Base-by-base conservation (phyloP, 2,797 vertebrate genomes). In the Gastrophryne carolinensis region DNA sequence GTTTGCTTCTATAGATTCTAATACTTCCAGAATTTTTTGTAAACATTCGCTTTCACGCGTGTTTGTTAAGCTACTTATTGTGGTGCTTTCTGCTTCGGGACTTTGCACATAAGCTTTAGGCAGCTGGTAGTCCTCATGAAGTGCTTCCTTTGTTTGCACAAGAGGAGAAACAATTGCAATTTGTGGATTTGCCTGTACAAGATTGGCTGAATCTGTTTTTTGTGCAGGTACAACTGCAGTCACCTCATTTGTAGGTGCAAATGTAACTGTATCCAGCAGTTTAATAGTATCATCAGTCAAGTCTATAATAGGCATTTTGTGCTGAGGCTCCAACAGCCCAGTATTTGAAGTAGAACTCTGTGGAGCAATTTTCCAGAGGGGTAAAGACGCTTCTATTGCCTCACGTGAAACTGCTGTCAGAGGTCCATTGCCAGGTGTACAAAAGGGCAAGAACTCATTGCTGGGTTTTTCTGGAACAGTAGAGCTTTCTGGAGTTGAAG, bases 151-250 rank as follows among this genome's bases (percentile, higher is more conserved):
- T 34, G 84, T 82, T 68, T 90, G 85, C 19, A 92, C 82, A 77
- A 92, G 83, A 2, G 91, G 91, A 23, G 88, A 86, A 11, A 92
- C 91, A 47, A 92, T 81, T 35, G 90, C 91, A 79, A 92, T 80
- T 47, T 91, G 91, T 35, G 84, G 90, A 60, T 92, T 92, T 19
- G 78, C 27, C 21, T 60, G 21, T 79, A 8, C 84, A 23, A 77
- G 56, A 77, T 34, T 34, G 4, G 77, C 3, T 0, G 73, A 21
- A 44, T 92, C 88, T n/a, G 70, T 72, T 24, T 83, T 90, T 41
- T 84, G 87, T 4, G 54, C 79, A 58, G 81, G 69, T 23, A 75
- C 11, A 50, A 56, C 4, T 15, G 72, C 8, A 69, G 37, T 8
- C 0, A 27, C 8, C 7, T 37, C 47, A 66, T 37, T 66, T 26